These are phyloP conservation scores for Drosophila dives DNA, from an alignment of 2,888 invertebrate species.

Conservation along the genomic window DNA sequence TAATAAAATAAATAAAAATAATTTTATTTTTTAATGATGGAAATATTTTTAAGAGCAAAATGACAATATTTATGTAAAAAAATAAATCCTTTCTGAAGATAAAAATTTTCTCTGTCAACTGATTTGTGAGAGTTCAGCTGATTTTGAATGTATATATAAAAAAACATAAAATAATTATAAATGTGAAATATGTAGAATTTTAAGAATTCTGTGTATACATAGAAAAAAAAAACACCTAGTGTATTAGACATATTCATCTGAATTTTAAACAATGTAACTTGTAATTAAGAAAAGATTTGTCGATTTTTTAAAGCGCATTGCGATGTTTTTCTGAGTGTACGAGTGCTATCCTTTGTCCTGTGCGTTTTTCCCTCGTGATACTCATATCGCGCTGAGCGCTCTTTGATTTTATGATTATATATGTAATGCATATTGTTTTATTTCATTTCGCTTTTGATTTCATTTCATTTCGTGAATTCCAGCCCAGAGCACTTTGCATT, in stretches of 20 bases:
- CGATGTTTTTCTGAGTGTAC: not conserved
- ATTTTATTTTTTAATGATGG: not conserved
- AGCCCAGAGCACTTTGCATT: conserved; percentile 51
- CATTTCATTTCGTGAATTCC: conserved; percentile 31
- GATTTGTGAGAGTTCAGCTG: not conserved
- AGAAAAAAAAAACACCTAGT: not conserved
- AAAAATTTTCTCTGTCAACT: not conserved
- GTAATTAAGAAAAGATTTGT: not conserved
- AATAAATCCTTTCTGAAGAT: not conserved
- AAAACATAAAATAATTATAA: not conserved
- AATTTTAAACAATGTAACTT: not conserved
- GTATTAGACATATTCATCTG: rapidly evolving
- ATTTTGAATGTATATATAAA: not conserved
- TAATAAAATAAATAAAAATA: not conserved
- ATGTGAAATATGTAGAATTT: not conserved
- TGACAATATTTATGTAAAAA: not conserved
- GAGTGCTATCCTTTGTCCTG: not conserved
- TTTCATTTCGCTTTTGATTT: conserved; percentile 37
- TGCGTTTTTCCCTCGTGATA: not conserved
- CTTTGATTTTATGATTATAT: conserved; percentile 49
- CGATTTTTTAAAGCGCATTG: not conserved
- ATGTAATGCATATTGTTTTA: conserved; percentile 29
- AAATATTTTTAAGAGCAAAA: not conserved
- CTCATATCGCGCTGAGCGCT: conserved; percentile 9
- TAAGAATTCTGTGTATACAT: not conserved